A percentile compares a stretch with the other conserved stretches of the same genome.
These are phyloP conservation scores for Platycheirus rosarum DNA, from an alignment of 2,888 invertebrate species.

Conservation along the genomic window DNA sequence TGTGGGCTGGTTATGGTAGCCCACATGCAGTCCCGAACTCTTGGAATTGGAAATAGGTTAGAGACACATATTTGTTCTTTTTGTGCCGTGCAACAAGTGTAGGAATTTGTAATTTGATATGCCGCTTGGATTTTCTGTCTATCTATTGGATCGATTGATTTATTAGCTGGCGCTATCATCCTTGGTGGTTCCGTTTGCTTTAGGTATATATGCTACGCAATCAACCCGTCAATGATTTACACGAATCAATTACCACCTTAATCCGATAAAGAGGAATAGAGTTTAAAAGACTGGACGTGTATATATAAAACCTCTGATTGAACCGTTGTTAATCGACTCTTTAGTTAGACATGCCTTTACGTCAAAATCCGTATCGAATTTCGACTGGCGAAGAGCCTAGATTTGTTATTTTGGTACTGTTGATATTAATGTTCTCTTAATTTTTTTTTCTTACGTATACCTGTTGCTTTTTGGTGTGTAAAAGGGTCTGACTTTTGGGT, in stretches of 20 bases:
- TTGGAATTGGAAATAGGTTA: slow-evolving; percentile 66
- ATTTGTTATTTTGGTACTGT: neutral
- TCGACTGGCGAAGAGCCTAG: neutral
- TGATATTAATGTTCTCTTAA: no score
- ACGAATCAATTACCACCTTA: slow-evolving; percentile 65
- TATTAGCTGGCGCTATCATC: slow-evolving; percentile 68
- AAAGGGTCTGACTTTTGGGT: neutral
- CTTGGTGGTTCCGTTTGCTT: slow-evolving; percentile 18
- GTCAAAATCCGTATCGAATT: slow-evolving; percentile 14
- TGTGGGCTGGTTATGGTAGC: slow-evolving; percentile 50
- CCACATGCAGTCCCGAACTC: slow-evolving; percentile 28
- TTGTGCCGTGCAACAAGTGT: slow-evolving; percentile 42
- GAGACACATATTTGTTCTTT: slow-evolving; percentile 25
- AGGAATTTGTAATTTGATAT: slow-evolving; percentile 62
- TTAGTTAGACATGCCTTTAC: neutral
- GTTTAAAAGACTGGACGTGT: slow-evolving; percentile 8
- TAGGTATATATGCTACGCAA: slow-evolving; percentile 25
- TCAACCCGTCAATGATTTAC: slow-evolving; percentile 59
- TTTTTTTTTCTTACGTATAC: neutral
- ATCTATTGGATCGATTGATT: slow-evolving; percentile 57
- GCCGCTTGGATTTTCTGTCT: slow-evolving; percentile 28
- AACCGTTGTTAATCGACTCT: slow-evolving; percentile 22
- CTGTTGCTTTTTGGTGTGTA: neutral
- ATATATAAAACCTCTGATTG: slow-evolving; percentile 7
- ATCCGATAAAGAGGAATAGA: slow-evolving; percentile 37